A percentile compares a stretch with the other conserved stretches of the same genome.
These are phyloP conservation scores for Cynopterus sphinx DNA, from an alignment of 2,797 vertebrate species.

Conservation along the genomic window DNA sequence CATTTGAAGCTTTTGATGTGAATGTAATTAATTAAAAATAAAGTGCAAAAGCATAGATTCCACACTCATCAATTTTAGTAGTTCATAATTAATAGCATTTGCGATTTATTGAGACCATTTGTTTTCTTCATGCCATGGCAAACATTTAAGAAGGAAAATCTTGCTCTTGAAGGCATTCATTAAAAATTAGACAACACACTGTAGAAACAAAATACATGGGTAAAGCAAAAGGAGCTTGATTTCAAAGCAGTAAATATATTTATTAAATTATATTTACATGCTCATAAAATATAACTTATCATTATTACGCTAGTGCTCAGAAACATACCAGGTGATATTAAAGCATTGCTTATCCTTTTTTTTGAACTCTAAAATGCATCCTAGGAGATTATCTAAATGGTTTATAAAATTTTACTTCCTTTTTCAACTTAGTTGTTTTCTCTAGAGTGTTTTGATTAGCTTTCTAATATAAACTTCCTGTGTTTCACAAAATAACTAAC, in stretches of 20 bases:
- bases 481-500: background rate
- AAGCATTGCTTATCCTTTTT: background rate
- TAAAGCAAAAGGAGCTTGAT: background rate
- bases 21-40: background rate
- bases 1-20: background rate
- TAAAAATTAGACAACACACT: background rate
- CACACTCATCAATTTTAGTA: background rate
- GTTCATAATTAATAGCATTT: background rate
- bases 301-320: background rate
- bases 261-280: background rate
- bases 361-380: background rate
- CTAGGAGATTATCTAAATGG: fast-evolving
- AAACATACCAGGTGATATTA: background rate
- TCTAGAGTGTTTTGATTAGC: background rate
- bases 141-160: background rate
- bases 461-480: background rate
- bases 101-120: background rate
- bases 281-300: background rate
- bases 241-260: background rate
- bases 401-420: background rate
- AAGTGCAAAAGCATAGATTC: background rate
- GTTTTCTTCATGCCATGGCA: background rate
- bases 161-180: background rate
- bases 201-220: background rate
- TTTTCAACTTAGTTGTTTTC: background rate